Base-by-base conservation (phyloP, 2,797 vertebrate species). In the Esox masquinongy region DNA sequence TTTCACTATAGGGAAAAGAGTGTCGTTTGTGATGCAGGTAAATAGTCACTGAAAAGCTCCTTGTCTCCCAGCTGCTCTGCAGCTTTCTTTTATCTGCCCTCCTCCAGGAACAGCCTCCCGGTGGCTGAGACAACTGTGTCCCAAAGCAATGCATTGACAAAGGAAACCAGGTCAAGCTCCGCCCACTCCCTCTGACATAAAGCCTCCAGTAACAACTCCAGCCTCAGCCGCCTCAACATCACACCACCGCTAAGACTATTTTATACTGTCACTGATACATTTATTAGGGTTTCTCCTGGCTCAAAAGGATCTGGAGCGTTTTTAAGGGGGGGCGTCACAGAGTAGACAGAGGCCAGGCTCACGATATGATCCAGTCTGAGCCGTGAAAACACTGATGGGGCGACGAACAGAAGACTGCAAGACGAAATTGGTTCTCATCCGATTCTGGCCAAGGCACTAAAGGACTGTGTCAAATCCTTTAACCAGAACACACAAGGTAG, bases 111-210 rank as follows among this genome's bases (percentile, higher is more conserved):
- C 63, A 66, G 9, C 29, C 63, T 66, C 63, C 29, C 63, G 26
- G 14, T 66, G 63, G 63, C 26, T 66, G 63, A 31, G 63, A 66
- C 73, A 79, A 82, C 74, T 19, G 78, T 86, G 69, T 76, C 84
- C 84, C 84, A 50, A 83, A 73, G 86, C 84, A 85, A 89, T 81
- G 43, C 79, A 83, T 87, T 76, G 70, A 79, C 74, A 80, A 78
- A 79, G 51, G 76, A 88, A 85, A 85, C 75, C 76, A 83, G 85
- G 87, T 87, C 84, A 83, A 80, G 73, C 74, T 61, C 79, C 78
- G 4, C 70, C 63, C 24, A 26, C 63, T 31, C 12, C 77, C 68
- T 59, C 70, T 74, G 68, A 61, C 68, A 70, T 51, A 79, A 79
- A 79, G 68, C 36, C 22, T 31, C 24, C 74, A 68, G 15, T 80